phyloP scores from a whole-genome alignment of 2,797 vertebrate species.

The Rhinichthys osculus region DNA sequence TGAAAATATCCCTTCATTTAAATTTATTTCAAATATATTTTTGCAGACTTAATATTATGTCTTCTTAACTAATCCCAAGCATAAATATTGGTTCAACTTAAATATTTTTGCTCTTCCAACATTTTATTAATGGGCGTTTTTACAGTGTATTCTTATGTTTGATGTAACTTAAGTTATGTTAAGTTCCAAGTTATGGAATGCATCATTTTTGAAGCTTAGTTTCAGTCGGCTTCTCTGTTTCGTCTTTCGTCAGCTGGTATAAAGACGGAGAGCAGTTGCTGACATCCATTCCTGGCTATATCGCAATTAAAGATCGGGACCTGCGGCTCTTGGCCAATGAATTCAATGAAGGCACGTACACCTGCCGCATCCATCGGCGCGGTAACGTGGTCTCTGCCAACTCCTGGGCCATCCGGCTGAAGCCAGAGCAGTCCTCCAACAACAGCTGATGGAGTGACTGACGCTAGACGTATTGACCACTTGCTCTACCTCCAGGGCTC shows the following conservation, averaged over 20 bases:
- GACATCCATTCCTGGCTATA: constrained; percentile 77
- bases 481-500: constrained; percentile 51
- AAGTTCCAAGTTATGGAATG: not conserved
- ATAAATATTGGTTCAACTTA: no score
- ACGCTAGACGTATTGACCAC: constrained; percentile 18
- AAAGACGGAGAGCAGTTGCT: constrained; percentile 83
- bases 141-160: not conserved
- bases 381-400: constrained; percentile 74
- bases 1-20: no score
- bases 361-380: constrained; percentile 77
- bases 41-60: no score
- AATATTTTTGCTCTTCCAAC: no score
- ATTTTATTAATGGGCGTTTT: no score
- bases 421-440: constrained; percentile 74
- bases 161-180: not conserved
- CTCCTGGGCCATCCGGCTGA: constrained; percentile 82
- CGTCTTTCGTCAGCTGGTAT: constrained; percentile 77
- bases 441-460: constrained; percentile 60
- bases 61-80: no score
- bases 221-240: not conserved
- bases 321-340: constrained; percentile 81
- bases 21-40: no score
- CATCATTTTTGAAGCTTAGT: not conserved
- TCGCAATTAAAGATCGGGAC: constrained; percentile 78
- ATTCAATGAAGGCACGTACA: constrained; percentile 83